Evolutionary conservation across 2,113 vertebrate species (phyloP).

Genomic region (Smithornis capensis): DNA sequence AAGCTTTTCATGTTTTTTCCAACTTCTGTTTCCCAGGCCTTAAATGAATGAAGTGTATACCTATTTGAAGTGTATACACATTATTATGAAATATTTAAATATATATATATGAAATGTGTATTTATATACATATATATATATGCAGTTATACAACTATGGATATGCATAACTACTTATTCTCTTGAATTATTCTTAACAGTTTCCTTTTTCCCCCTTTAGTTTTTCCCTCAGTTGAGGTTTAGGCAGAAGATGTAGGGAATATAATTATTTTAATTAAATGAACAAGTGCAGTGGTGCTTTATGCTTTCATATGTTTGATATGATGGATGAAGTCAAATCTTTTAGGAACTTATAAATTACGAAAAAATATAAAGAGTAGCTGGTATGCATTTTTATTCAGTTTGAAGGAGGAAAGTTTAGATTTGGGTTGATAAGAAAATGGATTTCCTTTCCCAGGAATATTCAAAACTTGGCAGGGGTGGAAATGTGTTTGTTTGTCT

Average conservation of each 20-base stretch:
- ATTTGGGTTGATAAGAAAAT: not conserved
- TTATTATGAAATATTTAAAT: not conserved
- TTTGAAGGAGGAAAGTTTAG: not conserved
- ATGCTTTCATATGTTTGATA: not conserved
- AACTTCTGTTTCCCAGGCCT: not conserved
- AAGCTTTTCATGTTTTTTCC: not conserved
- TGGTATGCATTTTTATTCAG: not conserved
- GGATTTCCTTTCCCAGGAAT: constrained; percentile 37
- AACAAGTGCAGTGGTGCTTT: not conserved
- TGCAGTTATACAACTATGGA: not conserved
- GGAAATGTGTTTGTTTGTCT: constrained; percentile 4
- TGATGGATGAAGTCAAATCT: not conserved
- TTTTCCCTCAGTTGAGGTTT: not conserved
- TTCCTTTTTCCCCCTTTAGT: not conserved
- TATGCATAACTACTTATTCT: not conserved
- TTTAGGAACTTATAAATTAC: not conserved
- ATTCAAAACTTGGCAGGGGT: not conserved
- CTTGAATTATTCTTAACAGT: not conserved
- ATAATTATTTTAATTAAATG: not conserved
- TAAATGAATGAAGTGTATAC: not conserved
- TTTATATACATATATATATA: not conserved
- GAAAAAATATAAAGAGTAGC: not conserved
- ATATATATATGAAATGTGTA: not conserved
- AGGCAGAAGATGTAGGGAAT: not conserved
- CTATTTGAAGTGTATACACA: not conserved